Evolutionary conservation across 2,888 invertebrate genomes (phyloP).

Genomic region (Nebria brevicollis): DNA sequence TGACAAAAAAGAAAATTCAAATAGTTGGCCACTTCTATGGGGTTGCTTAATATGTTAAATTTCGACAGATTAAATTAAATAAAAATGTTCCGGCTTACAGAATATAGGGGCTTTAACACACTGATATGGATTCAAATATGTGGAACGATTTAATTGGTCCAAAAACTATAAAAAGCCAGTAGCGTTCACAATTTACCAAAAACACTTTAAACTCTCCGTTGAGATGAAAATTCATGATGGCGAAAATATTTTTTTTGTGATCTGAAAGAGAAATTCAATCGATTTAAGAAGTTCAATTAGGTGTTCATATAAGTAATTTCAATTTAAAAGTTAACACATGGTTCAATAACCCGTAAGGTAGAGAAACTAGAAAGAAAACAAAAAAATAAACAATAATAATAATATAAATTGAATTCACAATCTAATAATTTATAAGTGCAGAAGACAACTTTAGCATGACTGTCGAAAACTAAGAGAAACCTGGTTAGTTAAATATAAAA

Average conservation of each 20-base stretch:
- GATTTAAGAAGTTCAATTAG: background rate
- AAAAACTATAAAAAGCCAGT: background rate
- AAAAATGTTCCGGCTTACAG: background rate
- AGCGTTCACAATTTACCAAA: no score
- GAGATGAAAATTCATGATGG: no score
- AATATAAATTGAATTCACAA: background rate
- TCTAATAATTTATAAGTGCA: background rate
- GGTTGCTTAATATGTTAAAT: constrained; percentile 8
- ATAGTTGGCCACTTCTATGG: constrained; percentile 7
- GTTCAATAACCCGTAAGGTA: background rate
- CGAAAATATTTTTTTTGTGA: background rate
- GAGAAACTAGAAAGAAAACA: background rate
- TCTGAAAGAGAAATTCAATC: background rate
- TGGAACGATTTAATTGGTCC: constrained; percentile 17
- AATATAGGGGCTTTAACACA: background rate
- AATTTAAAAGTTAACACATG: background rate
- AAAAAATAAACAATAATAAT: background rate
- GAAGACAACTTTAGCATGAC: background rate
- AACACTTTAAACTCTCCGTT: no score
- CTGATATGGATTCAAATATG: constrained; percentile 11
- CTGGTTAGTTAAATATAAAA: background rate
- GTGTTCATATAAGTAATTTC: background rate
- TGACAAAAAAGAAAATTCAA: background rate
- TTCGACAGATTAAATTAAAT: background rate
- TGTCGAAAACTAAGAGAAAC: background rate